Conservation (phyloP, 2,797 vertebrate genomes). For the Pteropus rufus region DNA sequence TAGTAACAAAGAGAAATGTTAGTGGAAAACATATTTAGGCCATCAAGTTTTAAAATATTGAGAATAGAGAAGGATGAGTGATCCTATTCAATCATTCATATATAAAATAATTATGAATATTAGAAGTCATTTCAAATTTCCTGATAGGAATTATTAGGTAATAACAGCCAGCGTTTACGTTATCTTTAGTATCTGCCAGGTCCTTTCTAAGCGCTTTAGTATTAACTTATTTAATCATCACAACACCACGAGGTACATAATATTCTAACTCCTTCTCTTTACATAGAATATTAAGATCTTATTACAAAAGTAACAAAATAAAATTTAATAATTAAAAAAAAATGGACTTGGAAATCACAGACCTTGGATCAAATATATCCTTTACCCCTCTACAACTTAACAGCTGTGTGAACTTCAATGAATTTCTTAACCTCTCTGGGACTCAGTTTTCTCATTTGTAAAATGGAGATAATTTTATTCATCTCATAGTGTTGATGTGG, state of each 20-base stretch:
- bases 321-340: neutral
- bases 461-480: neutral
- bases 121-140: neutral
- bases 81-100: neutral
- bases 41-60: neutral
- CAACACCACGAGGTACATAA: neutral
- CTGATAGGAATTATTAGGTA: neutral
- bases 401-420: neutral
- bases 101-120: neutral
- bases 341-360: neutral
- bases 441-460: neutral
- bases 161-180: neutral
- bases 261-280: neutral
- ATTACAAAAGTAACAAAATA: neutral
- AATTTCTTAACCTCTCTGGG: neutral
- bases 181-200: neutral
- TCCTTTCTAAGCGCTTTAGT: neutral
- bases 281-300: neutral
- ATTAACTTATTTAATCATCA: neutral
- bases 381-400: neutral
- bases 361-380: neutral
- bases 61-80: neutral
- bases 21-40: neutral
- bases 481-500: neutral
- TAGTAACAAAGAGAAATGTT: neutral